A percentile compares a stretch with the other conserved stretches of the same genome.
Evolutionary conservation across 2,113 vertebrate species (phyloP).

Genomic region (Peromyscus maniculatus): DNA sequence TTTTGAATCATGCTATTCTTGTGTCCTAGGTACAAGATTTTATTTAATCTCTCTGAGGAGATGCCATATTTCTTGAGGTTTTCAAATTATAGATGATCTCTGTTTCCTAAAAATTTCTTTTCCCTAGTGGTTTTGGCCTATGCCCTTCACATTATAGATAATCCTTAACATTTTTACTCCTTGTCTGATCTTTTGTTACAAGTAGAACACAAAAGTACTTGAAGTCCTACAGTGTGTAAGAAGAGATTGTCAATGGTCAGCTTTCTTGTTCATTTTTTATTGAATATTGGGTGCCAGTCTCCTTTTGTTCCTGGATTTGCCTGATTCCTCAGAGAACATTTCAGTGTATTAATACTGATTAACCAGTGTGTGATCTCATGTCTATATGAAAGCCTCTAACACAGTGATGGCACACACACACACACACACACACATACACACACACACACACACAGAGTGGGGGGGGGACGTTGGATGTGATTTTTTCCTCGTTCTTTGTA

Average conservation of each 20-base stretch:
- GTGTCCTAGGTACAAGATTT: slow-evolving; percentile 3
- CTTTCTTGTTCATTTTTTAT: background rate
- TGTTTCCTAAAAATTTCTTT: background rate
- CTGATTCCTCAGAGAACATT: slow-evolving; percentile 24
- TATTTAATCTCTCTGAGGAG: background rate
- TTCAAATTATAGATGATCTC: background rate
- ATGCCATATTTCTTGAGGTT: background rate
- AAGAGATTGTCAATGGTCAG: background rate
- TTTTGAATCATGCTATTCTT: slow-evolving; percentile 21
- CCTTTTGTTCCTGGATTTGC: background rate
- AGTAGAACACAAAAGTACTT: background rate
- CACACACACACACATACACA: too few species aligned
- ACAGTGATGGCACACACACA: background rate
- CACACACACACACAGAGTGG: too few species aligned
- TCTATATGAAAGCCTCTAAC: background rate
- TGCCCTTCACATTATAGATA: background rate
- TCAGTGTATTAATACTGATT: background rate
- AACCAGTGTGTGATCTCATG: background rate
- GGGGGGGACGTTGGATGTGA: background rate
- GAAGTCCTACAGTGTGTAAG: background rate
- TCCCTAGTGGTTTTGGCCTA: background rate
- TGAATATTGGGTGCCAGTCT: background rate
- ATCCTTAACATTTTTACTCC: background rate
- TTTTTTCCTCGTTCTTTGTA: background rate
- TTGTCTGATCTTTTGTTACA: background rate